These are phyloP conservation scores for Metopolophium dirhodum DNA, from an alignment of 1,140 invertebrate genomes.

Conservation along the genomic window DNA sequence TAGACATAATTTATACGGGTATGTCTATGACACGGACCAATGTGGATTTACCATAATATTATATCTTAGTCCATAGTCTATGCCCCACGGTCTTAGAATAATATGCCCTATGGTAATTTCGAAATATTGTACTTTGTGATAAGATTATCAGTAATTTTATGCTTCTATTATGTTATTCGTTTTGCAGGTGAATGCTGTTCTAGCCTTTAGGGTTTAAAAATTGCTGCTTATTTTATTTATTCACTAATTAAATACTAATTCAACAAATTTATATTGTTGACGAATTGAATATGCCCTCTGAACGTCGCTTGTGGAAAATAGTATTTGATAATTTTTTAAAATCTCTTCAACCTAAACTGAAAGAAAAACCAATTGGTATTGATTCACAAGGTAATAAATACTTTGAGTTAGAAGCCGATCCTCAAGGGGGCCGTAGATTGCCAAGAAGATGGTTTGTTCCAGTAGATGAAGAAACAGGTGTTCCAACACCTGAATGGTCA, in stretches of 20 bases:
- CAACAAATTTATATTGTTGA: neutral
- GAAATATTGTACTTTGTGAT: too few species aligned
- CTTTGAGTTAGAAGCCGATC: conserved; percentile 75
- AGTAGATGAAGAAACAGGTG: conserved; percentile 65
- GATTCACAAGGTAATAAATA: conserved; percentile 84
- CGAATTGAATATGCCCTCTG: conserved; percentile 35
- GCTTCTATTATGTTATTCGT: too few species aligned
- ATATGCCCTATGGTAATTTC: too few species aligned
- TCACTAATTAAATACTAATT: neutral
- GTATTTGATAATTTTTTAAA: conserved; percentile 59
- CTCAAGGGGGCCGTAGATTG: conserved; percentile 68
- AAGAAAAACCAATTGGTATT: conserved; percentile 18
- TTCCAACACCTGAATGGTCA: conserved; percentile 81
- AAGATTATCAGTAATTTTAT: too few species aligned
- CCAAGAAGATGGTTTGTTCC: conserved; percentile 76
- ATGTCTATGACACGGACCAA: too few species aligned
- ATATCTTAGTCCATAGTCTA: too few species aligned
- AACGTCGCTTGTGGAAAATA: conserved; percentile 40
- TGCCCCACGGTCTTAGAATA: too few species aligned
- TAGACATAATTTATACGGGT: too few species aligned
- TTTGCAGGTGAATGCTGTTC: neutral
- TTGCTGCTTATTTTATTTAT: neutral
- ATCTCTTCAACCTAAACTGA: conserved; percentile 58
- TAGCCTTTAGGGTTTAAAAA: neutral
- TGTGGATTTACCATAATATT: too few species aligned